phyloP scores from a whole-genome alignment of 2,113 vertebrate genomes.

The Thamnophis sirtalis region DNA sequence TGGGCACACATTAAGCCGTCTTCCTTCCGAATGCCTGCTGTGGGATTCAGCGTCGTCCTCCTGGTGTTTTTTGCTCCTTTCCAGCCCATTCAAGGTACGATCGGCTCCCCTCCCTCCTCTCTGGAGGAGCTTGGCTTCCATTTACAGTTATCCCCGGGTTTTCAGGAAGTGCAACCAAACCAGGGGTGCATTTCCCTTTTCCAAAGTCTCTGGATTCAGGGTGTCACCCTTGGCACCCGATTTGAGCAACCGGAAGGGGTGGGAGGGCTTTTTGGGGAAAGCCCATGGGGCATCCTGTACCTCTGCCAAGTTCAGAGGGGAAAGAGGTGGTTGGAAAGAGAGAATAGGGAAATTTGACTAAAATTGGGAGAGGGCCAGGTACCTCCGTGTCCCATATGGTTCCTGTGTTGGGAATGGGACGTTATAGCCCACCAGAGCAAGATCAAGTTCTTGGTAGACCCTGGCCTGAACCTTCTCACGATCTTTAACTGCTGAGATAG shows the following conservation, averaged over 20 bases:
- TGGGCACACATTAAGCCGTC: neutral
- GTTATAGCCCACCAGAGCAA: neutral
- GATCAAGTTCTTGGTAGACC: neutral
- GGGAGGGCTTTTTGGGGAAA: neutral
- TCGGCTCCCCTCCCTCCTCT: neutral
- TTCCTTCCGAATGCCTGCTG: neutral
- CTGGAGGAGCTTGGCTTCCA: neutral
- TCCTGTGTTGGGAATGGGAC: neutral
- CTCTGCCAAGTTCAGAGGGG: neutral
- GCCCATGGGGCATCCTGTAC: neutral
- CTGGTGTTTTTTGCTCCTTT: slow-evolving; percentile 30
- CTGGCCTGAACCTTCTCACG: neutral
- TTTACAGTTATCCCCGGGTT: fast-evolving
- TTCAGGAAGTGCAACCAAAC: neutral
- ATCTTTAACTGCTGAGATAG: neutral
- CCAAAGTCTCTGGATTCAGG: neutral
- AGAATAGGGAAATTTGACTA: neutral
- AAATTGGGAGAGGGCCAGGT: neutral
- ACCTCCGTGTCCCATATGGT: neutral
- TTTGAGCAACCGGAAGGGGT: neutral
- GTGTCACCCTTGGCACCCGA: neutral
- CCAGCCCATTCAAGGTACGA: slow-evolving; percentile 9
- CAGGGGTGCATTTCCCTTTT: too few species aligned
- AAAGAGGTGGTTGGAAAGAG: neutral
- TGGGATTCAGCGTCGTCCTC: neutral